Evolutionary conservation across 1,140 invertebrate genomes (phyloP), one percentile per base, ranked within the genome.

Genomic region (Sycophaga agraensis): DNA sequence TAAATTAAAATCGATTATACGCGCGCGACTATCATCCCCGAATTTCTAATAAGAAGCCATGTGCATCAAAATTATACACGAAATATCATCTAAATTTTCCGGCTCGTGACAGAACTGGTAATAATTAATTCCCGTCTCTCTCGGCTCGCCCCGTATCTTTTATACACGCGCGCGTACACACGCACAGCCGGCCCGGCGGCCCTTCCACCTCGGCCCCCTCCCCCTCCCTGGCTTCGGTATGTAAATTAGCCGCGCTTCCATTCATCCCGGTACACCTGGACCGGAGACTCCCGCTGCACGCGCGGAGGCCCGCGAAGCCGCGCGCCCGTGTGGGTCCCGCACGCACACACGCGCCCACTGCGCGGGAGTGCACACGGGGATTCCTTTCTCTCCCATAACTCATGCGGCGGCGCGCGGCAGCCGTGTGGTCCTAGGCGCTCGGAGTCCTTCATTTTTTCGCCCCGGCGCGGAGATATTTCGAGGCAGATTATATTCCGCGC

Each of bases 191-290:
- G n/a, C n/a, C n/a, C n/a, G n/a, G n/a, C n/a, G n/a, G n/a, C 31
- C 31, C 17, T 24, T 42, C n/a, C 22, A 16, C 9, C 51, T 17
- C 39, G 0, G 2, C 6, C 11, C 42, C 21, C 4, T 40, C 19
- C 40, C n/a, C 1, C 2, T 40, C 50, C 16, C 19, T 4, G 34
- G 40, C 16, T 22, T 22, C 8, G 65, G 60, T 70, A 72, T 72
- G 70, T 66, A 70, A 72, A 72, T 72, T 69, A 68, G 69, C 61
- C 59, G 63, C 19, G 62, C 63, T 50, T 64, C 64, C 62, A 70
- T 70, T 67, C 63, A 69, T 48, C 34, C 60, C 14, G 40, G 60
- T 63, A 66, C 66, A 69, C 68, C 66, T 71, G 68, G 69, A 59
- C 17, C 61, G 53, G 19, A 58, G 60, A 64, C 66, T 70, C 67